Base-by-base conservation (phyloP, 1,140 invertebrate species). In the Ctenoplectra terminalis region DNA sequence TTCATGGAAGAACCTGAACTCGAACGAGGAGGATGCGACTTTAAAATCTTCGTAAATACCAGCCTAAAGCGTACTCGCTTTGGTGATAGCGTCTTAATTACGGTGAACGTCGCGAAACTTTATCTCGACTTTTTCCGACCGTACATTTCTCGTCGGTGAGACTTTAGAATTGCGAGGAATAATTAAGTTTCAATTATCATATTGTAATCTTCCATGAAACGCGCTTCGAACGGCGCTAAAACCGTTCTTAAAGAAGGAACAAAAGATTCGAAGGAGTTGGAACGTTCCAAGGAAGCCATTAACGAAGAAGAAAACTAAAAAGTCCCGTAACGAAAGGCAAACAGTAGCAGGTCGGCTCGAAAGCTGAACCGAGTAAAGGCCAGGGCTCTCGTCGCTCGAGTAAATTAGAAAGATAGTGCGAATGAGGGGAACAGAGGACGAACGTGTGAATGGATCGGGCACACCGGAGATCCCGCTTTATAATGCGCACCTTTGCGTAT, bases 401-500 rank as follows among this genome's bases (percentile, higher is more conserved):
- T 71, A 74, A 88, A 88, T 88, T 88, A 88, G 87, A 88, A 75
- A 74, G 66, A 76, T 66, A 74, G 80, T 78, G 87, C 66, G 85
- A 88, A 88, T 81, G 80, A 88, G 78, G 56, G 85, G 37, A 73
- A 79, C 78, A 75, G 67, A 58, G 67, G 78, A 61, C 54, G 78
- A 79, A 88, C 15, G 85, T 87, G 86, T 85, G 85, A 88, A 87
- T 88, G 74, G 64, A 50, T 20, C 67, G 64, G 20, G 43, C 43
- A 61, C 50, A 78, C 56, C 63, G 58, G 43, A 31, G 46, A 74
- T 48, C 50, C 72, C 37, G 63, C 46, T 86, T 86, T 85, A 86
- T 76, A 81, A 72, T 61, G 60, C 78, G 52, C 67, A n/a, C n/a
- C 50, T 37, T 46, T 20, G 67, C 60, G 69, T 54, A 52, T 74